These are phyloP conservation scores for Eulacestoma nigropectus DNA, from an alignment of 2,113 vertebrate genomes.

Conservation along the genomic window DNA sequence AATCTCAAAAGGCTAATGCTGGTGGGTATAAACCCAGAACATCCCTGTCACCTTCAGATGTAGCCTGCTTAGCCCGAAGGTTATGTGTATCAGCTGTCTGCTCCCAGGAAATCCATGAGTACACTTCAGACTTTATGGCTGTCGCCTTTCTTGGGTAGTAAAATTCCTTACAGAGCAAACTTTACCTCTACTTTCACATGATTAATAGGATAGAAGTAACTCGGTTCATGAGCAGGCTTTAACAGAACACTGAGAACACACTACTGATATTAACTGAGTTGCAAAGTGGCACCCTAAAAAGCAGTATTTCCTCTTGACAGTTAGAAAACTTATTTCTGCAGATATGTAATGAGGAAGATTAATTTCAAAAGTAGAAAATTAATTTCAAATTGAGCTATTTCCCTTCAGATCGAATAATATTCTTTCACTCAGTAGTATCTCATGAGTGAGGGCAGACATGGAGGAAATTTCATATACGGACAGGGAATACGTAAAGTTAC, in stretches of 20 bases:
- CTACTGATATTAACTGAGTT: background rate
- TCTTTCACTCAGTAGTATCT: background rate
- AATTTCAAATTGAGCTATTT: background rate
- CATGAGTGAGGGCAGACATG: background rate
- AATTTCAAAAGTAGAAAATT: background rate
- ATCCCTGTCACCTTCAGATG: background rate
- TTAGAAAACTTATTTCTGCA: background rate
- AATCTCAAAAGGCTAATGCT: background rate
- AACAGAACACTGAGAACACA: background rate
- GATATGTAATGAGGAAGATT: background rate
- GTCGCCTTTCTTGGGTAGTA: background rate
- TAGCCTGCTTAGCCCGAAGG: background rate
- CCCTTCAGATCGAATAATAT: background rate
- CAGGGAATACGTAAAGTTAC: background rate
- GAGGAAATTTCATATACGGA: background rate
- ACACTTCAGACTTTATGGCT: background rate
- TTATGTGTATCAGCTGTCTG: background rate
- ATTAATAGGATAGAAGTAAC: background rate
- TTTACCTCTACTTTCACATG: background rate
- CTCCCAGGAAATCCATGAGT: background rate
- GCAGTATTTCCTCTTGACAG: background rate
- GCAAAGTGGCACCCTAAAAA: background rate
- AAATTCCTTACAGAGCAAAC: background rate
- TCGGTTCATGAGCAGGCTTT: background rate
- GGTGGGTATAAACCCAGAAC: background rate